A percentile compares a stretch with the other conserved stretches of the same genome.
Evolutionary conservation across 2,888 invertebrate genomes (phyloP).

Genomic region (Callinectes sapidus): DNA sequence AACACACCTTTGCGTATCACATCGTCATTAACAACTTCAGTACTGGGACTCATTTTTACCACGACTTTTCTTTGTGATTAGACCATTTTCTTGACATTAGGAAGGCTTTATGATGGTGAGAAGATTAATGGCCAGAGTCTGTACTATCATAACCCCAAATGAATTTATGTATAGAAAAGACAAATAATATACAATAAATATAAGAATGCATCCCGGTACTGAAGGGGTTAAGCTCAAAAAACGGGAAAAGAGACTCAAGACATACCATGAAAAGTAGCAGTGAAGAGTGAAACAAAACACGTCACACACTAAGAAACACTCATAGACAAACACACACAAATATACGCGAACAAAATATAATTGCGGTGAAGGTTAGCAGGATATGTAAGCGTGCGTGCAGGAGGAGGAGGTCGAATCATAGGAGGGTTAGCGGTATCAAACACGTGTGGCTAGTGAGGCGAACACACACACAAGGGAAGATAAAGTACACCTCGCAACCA

Average conservation of each 20-base stretch:
- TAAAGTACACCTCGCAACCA: neutral
- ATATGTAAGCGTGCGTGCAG: neutral
- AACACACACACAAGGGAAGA: slow-evolving; percentile 27
- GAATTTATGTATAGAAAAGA: too few relatives aligned
- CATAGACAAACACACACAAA: neutral
- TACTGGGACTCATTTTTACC: too few relatives aligned
- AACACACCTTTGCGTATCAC: neutral
- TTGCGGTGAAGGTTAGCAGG: neutral
- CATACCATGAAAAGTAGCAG: neutral
- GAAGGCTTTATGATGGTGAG: too few relatives aligned
- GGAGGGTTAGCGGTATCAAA: neutral
- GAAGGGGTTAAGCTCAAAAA: too few relatives aligned
- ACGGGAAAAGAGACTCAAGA: too few relatives aligned
- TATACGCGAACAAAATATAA: neutral
- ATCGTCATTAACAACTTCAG: neutral
- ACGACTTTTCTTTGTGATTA: too few relatives aligned
- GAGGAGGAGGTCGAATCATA: neutral
- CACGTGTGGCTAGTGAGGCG: neutral
- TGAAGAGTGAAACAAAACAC: neutral
- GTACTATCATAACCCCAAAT: too few relatives aligned
- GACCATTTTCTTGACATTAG: too few relatives aligned
- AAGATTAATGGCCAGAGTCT: too few relatives aligned
- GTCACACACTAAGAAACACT: neutral
- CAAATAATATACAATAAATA: too few relatives aligned
- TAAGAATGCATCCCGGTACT: too few relatives aligned